A percentile compares a stretch with the other conserved stretches of the same genome.
phyloP scores from a whole-genome alignment of 2,888 invertebrate genomes.

The Nemoura dubitans region DNA sequence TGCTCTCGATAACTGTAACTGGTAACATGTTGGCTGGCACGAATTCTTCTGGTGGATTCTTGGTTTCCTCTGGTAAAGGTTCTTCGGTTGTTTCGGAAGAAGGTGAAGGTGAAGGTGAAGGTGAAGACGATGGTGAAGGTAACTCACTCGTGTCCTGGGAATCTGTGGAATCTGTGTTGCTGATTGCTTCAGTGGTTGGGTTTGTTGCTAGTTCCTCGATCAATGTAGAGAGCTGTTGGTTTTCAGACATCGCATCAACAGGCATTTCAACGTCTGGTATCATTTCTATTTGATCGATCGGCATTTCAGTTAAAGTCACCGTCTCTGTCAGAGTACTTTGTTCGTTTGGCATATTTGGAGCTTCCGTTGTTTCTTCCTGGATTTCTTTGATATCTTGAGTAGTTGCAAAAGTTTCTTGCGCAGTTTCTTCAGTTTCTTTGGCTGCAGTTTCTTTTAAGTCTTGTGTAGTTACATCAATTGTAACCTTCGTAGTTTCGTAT shows the following conservation, averaged over 20 bases:
- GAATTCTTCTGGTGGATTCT: too few species aligned
- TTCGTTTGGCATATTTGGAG: not conserved
- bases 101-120: too few species aligned
- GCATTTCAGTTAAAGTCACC: not conserved
- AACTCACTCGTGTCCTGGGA: not conserved
- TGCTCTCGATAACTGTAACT: not conserved
- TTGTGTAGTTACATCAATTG: conserved; percentile 40
- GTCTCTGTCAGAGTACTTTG: not conserved
- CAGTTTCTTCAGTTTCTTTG: not conserved
- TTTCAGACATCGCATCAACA: not conserved
- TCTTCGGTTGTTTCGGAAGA: too few species aligned
- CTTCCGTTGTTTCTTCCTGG: not conserved
- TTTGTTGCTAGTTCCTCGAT: conserved; percentile 8
- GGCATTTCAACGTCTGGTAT: not conserved
- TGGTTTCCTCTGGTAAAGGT: not conserved
- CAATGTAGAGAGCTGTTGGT: conserved; percentile 32
- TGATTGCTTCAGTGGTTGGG: not conserved
- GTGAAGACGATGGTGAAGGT: not conserved
- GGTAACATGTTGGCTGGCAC: too few species aligned
- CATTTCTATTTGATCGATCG: not conserved
- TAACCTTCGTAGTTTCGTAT: too few species aligned
- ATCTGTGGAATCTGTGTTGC: not conserved
- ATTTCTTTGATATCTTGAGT: not conserved
- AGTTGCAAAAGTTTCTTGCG: not conserved
- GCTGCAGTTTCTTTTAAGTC: not conserved